Conservation (phyloP, 2,113 vertebrate genomes). For the Arenaria interpres region DNA sequence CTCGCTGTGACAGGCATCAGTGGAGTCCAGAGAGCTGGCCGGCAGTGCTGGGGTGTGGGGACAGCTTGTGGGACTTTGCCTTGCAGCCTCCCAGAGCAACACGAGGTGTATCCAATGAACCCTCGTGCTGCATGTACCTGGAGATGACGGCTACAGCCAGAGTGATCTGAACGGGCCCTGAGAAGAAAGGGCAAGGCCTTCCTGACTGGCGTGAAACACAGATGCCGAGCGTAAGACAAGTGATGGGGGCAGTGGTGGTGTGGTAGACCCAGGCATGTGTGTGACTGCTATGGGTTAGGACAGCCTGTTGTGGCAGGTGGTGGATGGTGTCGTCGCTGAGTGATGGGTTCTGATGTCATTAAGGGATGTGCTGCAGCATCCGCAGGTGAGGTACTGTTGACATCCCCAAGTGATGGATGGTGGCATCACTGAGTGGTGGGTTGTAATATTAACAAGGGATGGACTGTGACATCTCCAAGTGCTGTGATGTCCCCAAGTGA, state of each 20-base stretch:
- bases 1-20: not conserved
- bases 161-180: not conserved
- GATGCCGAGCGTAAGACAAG: not conserved
- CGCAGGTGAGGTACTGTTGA: not conserved
- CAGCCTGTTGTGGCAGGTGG: fast-evolving
- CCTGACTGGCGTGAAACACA: not conserved
- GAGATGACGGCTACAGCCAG: not conserved
- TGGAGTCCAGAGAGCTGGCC: not conserved
- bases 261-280: fast-evolving
- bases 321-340: not conserved
- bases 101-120: fast-evolving
- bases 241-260: fast-evolving
- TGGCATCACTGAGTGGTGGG: too few species aligned
- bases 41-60: not conserved
- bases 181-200: fast-evolving
- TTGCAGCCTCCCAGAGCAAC: not conserved
- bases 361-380: not conserved
- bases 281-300: fast-evolving
- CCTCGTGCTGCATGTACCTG: not conserved
- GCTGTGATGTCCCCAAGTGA: fast-evolving
- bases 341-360: not conserved
- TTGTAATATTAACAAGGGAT: not conserved
- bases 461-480: not conserved
- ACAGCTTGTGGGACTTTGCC: not conserved
- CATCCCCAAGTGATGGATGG: not conserved